phyloP scores from a whole-genome alignment of 2,797 vertebrate genomes.

The Novumbra hubbsi region DNA sequence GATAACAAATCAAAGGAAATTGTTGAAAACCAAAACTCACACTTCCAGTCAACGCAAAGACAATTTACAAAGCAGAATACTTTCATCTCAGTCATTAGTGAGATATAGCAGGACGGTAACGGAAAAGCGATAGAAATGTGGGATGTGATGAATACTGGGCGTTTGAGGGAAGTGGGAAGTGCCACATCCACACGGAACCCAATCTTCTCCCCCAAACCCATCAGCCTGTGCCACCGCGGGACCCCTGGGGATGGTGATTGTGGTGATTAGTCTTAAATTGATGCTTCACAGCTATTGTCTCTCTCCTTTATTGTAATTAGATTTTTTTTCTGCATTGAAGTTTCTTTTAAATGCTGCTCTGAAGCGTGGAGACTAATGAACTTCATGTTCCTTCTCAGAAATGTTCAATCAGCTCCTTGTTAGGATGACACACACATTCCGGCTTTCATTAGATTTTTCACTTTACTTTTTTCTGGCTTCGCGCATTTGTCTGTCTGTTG shows the following conservation, averaged over 20 bases:
- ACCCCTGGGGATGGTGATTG: constrained; percentile 64
- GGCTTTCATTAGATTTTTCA: constrained; percentile 66
- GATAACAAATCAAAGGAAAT: background rate
- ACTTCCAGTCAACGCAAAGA: background rate
- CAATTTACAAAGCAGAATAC: background rate
- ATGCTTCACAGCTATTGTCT: constrained; percentile 67
- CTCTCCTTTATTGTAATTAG: constrained; percentile 69
- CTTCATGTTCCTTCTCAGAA: constrained; percentile 70
- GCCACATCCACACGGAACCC: constrained; percentile 48
- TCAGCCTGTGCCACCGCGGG: constrained; percentile 40
- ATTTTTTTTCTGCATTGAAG: constrained; percentile 49
- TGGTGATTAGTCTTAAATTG: constrained; percentile 68
- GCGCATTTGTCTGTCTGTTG: constrained; percentile 56
- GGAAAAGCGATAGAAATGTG: background rate
- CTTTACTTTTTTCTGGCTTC: constrained; percentile 55
- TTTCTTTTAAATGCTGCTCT: constrained; percentile 67
- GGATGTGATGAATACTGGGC: constrained; percentile 35
- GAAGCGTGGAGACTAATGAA: constrained; percentile 64
- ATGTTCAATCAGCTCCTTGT: constrained; percentile 74
- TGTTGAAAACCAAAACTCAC: background rate
- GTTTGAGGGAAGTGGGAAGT: constrained; percentile 84
- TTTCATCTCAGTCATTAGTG: constrained; percentile 2
- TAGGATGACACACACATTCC: constrained; percentile 61
- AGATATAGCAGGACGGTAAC: constrained; percentile 6
- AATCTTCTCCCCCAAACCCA: constrained; percentile 56